Evolutionary conservation across 1,140 invertebrate species (phyloP).

Genomic region (Macrobrachium rosenbergii): DNA sequence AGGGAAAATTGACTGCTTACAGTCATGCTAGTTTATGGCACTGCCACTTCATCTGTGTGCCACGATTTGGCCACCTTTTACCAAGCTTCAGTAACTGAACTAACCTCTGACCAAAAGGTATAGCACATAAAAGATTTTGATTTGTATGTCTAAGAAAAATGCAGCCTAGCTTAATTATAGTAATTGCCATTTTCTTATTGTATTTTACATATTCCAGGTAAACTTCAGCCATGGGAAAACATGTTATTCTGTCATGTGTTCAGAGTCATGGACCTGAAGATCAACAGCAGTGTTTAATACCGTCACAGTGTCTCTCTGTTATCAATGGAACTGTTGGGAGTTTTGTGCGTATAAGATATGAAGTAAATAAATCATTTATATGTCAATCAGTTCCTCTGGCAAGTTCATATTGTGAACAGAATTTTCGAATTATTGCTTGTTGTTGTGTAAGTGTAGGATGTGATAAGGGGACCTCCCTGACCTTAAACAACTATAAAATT

Average conservation of each 20-base stretch:
- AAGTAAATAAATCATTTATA: background rate
- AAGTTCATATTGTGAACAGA: background rate
- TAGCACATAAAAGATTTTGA: too few species aligned
- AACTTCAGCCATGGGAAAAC: background rate
- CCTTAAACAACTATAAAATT: background rate
- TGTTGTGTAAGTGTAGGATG: background rate
- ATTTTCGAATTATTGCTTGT: background rate
- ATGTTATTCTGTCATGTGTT: background rate
- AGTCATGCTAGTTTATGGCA: too few species aligned
- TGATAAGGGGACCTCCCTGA: background rate
- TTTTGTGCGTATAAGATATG: background rate
- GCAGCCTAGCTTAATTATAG: background rate
- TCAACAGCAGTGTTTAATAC: slow-evolving; percentile 1
- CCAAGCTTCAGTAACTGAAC: too few species aligned
- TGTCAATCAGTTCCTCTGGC: background rate
- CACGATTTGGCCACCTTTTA: too few species aligned
- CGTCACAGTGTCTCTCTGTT: background rate
- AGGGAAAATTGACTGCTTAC: too few species aligned
- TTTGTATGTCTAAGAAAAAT: too few species aligned
- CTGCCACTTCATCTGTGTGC: too few species aligned
- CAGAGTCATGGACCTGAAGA: background rate
- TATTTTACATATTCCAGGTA: background rate
- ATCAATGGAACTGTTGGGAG: background rate
- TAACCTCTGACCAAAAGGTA: too few species aligned
- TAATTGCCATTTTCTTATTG: background rate